phyloP scores from a whole-genome alignment of 2,797 vertebrate genomes.

The Falco naumanni region DNA sequence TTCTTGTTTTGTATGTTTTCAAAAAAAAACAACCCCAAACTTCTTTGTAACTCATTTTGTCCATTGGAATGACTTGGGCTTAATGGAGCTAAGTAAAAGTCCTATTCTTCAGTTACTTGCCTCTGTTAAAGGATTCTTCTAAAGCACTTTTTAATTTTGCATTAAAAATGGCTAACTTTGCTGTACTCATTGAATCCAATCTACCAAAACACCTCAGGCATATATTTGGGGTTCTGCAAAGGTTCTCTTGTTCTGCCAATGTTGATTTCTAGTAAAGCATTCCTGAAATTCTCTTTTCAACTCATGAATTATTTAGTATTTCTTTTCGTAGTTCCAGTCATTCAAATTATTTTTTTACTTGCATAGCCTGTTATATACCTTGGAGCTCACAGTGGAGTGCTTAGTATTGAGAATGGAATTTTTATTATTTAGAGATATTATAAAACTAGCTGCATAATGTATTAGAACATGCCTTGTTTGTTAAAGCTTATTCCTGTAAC shows the following conservation, averaged over 20 bases:
- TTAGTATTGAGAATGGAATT: neutral
- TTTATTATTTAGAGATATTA: constrained; percentile 2
- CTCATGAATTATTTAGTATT: constrained; percentile 28
- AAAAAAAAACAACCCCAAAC: neutral
- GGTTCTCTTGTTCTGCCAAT: neutral
- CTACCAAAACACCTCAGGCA: neutral
- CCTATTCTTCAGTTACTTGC: neutral
- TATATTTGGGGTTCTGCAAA: neutral
- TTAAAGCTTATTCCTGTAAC: neutral
- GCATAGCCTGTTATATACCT: neutral
- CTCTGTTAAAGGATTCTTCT: neutral
- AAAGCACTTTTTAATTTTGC: neutral
- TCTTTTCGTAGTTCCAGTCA: neutral
- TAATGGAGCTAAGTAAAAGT: neutral
- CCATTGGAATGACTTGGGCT: neutral
- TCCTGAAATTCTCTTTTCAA: constrained; percentile 18
- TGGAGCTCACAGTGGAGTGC: neutral
- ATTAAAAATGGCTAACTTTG: neutral
- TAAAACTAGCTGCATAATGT: constrained; percentile 22
- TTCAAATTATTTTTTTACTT: neutral
- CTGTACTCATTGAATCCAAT: neutral
- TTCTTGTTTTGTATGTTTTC: neutral
- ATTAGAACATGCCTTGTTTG: constrained; percentile 5
- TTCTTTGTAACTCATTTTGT: neutral
- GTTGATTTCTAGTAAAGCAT: constrained; percentile 15